Conservation (phyloP, 2,888 invertebrate species). For the Orthosia incerta region DNA sequence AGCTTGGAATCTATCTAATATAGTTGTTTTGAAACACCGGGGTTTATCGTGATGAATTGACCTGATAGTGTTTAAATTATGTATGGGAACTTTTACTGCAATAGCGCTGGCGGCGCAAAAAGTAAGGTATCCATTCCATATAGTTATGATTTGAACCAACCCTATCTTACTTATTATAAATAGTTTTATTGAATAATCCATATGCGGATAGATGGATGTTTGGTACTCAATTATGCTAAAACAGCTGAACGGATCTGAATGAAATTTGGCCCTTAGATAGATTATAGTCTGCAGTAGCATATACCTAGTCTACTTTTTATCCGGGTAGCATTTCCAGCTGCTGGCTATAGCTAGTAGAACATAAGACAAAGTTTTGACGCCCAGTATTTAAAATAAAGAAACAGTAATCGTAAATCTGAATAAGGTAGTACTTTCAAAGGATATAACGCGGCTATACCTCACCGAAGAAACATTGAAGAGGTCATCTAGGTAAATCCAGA, state of each 20-base stretch:
- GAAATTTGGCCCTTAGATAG: too few species aligned
- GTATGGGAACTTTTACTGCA: slow-evolving; percentile 2
- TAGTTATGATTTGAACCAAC: neutral
- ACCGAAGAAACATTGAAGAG: neutral
- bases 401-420: neutral
- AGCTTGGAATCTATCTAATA: slow-evolving; percentile 31
- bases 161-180: too few species aligned
- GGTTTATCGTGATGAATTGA: slow-evolving; percentile 32
- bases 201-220: too few species aligned
- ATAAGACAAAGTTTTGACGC: neutral
- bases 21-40: slow-evolving; percentile 43
- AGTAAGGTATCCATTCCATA: neutral
- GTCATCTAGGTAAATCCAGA: neutral
- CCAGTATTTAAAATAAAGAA: neutral
- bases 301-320: too few species aligned
- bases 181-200: too few species aligned
- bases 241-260: too few species aligned
- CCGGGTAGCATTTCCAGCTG: too few species aligned
- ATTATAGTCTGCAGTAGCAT: too few species aligned
- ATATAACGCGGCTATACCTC: neutral
- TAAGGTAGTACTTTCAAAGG: neutral
- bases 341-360: neutral
- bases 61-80: slow-evolving; percentile 35
- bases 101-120: neutral
- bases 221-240: too few species aligned